Conservation (phyloP, 2,113 vertebrate species). For the Cyrtonyx montezumae region DNA sequence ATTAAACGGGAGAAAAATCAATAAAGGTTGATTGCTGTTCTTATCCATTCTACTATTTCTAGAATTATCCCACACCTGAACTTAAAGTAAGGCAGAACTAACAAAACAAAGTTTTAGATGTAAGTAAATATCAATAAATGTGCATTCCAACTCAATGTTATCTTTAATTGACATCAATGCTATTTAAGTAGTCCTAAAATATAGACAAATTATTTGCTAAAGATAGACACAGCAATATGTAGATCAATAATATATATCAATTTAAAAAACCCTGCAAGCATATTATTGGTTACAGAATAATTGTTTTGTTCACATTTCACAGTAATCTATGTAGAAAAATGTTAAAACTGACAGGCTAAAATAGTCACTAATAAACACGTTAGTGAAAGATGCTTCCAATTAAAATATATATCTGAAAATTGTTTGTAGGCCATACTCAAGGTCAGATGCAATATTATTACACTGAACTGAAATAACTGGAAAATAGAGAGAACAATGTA, state of each 20-base stretch:
- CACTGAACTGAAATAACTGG: background rate
- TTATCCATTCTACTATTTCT: background rate
- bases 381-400: background rate
- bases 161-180: background rate
- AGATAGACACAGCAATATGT: background rate
- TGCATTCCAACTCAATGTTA: background rate
- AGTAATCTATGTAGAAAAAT: background rate
- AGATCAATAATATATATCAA: background rate
- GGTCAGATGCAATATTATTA: background rate
- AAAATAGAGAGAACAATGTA: no score
- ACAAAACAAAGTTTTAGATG: background rate
- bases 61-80: background rate
- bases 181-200: background rate
- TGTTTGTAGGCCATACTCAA: background rate
- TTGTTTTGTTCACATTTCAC: background rate
- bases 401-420: background rate
- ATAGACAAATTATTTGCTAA: background rate
- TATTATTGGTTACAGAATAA: background rate
- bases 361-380: background rate
- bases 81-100: background rate
- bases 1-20: background rate
- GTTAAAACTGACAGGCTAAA: background rate
- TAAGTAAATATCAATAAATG: background rate
- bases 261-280: background rate
- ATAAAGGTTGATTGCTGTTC: background rate